Conservation (phyloP, 2,888 invertebrate species). For the Incurvaria masculella region DNA sequence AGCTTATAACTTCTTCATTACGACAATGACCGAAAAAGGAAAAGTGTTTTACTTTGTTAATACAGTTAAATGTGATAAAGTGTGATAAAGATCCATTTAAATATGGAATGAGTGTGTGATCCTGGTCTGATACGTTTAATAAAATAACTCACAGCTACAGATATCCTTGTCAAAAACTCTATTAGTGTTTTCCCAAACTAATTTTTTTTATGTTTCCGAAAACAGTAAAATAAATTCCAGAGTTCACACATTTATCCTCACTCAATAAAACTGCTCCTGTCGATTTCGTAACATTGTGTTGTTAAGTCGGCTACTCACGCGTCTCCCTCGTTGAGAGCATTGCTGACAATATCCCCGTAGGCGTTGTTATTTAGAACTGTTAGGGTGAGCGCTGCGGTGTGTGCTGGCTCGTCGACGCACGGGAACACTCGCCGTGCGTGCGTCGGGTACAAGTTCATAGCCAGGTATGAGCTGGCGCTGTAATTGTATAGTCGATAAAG, state of each 20-base stretch:
- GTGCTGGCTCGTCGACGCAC: constrained; percentile 64
- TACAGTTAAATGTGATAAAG: too few species aligned
- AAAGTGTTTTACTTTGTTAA: too few species aligned
- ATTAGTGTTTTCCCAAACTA: too few species aligned
- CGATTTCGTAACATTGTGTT: not conserved
- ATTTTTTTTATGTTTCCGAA: not conserved
- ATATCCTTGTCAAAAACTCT: too few species aligned
- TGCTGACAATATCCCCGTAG: constrained; percentile 26
- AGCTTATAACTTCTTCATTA: too few species aligned
- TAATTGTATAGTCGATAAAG: too few species aligned
- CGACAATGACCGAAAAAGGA: constrained; percentile 1
- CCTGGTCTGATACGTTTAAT: too few species aligned
- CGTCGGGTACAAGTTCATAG: constrained; percentile 60
- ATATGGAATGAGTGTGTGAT: too few species aligned
- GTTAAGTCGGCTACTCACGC: constrained; percentile 24
- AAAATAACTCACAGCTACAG: too few species aligned
- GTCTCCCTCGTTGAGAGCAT: constrained; percentile 26
- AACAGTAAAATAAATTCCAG: not conserved
- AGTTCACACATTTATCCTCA: not conserved
- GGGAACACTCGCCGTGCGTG: constrained; percentile 65
- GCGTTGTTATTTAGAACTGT: constrained; percentile 28
- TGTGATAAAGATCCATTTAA: too few species aligned
- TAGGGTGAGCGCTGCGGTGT: constrained; percentile 34
- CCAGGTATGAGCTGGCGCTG: constrained; percentile 37
- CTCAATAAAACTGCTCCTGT: not conserved